Conservation (phyloP, 2,797 vertebrate genomes). For the Numenius phaeopus region DNA sequence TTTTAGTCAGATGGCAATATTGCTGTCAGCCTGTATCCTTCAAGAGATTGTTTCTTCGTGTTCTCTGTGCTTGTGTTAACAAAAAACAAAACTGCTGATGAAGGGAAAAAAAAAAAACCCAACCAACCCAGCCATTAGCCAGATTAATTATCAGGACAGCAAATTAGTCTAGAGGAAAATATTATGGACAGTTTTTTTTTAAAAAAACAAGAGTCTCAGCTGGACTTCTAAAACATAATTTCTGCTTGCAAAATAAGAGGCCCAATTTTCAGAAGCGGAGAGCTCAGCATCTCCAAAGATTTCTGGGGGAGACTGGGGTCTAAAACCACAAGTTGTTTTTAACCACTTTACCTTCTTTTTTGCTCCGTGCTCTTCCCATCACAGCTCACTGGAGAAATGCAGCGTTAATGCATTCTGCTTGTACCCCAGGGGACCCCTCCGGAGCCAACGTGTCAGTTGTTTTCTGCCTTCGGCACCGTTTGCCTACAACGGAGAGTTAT, state of each 20-base stretch:
- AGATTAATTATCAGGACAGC: slow-evolving; percentile 20
- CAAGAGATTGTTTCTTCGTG: neutral
- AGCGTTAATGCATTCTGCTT: neutral
- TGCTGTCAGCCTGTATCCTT: slow-evolving; percentile 8
- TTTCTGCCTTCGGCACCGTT: neutral
- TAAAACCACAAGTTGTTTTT: slow-evolving; percentile 38
- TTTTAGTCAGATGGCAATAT: neutral
- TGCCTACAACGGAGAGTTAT: slow-evolving; percentile 12
- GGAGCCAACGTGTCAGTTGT: neutral
- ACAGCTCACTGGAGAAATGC: neutral
- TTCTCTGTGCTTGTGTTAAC: slow-evolving; percentile 24
- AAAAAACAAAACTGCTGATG: slow-evolving; percentile 40
- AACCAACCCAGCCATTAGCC: neutral
- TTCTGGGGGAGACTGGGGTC: neutral
- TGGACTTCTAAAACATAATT: neutral
- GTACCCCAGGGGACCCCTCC: neutral
- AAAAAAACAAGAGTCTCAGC: neutral
- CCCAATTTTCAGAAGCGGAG: neutral
- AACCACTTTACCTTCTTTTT: slow-evolving; percentile 37
- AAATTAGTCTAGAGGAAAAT: neutral
- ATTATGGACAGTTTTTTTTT: neutral
- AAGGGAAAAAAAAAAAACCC: neutral
- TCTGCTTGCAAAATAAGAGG: neutral
- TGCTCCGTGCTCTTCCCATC: neutral
- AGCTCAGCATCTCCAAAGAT: slow-evolving; percentile 2